Base-by-base conservation (phyloP, 2,113 vertebrate genomes). In the Perca flavescens region DNA sequence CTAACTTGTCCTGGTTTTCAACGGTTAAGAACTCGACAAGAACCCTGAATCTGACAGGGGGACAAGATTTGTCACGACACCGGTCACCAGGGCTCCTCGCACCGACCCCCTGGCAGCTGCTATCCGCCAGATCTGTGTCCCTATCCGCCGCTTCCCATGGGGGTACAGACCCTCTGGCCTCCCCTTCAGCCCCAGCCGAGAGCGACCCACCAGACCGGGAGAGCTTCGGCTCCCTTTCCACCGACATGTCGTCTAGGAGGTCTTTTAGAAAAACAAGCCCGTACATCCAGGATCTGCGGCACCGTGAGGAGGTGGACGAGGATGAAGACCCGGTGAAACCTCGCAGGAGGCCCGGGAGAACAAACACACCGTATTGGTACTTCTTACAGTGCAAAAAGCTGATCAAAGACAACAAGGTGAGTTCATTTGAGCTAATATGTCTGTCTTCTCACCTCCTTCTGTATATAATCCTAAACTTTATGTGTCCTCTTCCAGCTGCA, bases 351-450 rank as follows among this genome's bases (percentile, higher is more conserved):
- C 82, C 13, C 0, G 86, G 91, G 0, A 93, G 36, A 2, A 95
- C 49, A 78, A 97, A 99, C 84, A 99, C 96, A 0, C 90, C 96
- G 0, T 96, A 97, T 81, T 99, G 98, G 98, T 99, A 98, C 89
- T 97, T 98, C 87, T 62, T 98, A 22, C 95, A 86, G 70, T 99
- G 98, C 91, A 99, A 97, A 85, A 96, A 88, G 2, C 96, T 98
- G 73, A 96, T 99, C 57, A 97, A 92, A 77, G 86, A 94, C 0
- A 94, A 96, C n/a, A 97, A 97, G 96, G 98, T 99, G 43, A 65
- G 40, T 16, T 34, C 14, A 15, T 25, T 47, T 16, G 4, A 47
- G 17, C 6, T 22, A 5, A 5, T 28, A 1, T 4, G 2, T 69
- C 2, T 40, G 22, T 14, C 6, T 3, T 40, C 0, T 43, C 58